phyloP scores from a whole-genome alignment of 2,888 invertebrate genomes.

The Tenodera sinensis region DNA sequence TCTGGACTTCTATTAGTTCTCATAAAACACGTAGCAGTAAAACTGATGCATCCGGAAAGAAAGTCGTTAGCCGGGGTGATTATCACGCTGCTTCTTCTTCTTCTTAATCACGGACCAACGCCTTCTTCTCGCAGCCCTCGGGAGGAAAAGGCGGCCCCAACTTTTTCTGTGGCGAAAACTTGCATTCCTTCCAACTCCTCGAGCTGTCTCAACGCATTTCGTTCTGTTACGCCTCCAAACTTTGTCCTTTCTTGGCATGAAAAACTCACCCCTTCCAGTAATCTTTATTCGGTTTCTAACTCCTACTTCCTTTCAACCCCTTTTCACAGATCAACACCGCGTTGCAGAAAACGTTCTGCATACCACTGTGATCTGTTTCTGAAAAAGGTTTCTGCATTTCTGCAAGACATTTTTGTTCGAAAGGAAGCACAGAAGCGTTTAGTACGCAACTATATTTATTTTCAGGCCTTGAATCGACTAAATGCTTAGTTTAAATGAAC shows the following conservation, averaged over 20 bases:
- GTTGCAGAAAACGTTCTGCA: neutral
- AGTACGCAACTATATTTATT: too few relatives aligned
- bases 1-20: too few relatives aligned
- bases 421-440: too few relatives aligned
- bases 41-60: too few relatives aligned
- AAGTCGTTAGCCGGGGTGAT: neutral
- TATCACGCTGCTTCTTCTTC: neutral
- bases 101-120: neutral
- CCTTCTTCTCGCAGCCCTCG: neutral
- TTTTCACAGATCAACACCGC: neutral
- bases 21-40: too few relatives aligned
- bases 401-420: too few relatives aligned
- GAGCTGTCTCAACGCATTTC: neutral
- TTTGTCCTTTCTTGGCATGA: neutral
- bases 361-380: neutral
- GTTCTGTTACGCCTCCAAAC: neutral
- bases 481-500: too few relatives aligned
- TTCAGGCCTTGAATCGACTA: too few relatives aligned
- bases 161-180: neutral
- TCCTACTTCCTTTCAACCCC: neutral
- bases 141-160: neutral
- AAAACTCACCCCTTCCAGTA: neutral
- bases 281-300: neutral
- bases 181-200: neutral
- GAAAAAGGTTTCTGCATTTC: too few relatives aligned